Evolutionary conservation across 64 coral and sea anemone genomes (phyloP).

Genomic region (Astreopora myriophthalma): DNA sequence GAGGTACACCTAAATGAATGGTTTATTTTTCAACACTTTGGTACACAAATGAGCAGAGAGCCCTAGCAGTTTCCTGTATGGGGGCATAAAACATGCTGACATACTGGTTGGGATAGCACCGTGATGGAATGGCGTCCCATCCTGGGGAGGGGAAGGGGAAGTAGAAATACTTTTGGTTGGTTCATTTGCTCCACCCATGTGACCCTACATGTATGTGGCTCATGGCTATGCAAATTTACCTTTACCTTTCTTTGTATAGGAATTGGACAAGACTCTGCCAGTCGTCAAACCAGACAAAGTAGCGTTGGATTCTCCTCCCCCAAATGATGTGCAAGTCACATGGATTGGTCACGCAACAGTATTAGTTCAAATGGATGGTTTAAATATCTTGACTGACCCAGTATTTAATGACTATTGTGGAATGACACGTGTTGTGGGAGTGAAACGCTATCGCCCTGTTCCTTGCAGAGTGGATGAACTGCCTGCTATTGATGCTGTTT

Average conservation of each 20-base stretch:
- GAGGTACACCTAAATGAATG: neutral
- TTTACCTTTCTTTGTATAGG: slow-evolving; percentile 26
- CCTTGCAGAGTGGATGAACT: slow-evolving; percentile 58
- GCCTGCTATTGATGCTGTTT: slow-evolving; percentile 65
- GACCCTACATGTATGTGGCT: too few species aligned
- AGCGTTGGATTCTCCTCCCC: slow-evolving; percentile 30
- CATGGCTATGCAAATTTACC: too few species aligned
- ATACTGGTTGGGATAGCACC: too few species aligned
- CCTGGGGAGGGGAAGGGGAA: too few species aligned
- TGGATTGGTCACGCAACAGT: slow-evolving; percentile 94
- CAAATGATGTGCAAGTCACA: slow-evolving; percentile 69
- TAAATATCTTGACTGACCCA: slow-evolving; percentile 87
- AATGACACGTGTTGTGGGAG: neutral
- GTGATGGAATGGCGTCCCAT: too few species aligned
- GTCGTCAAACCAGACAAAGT: slow-evolving; percentile 48
- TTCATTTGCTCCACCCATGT: too few species aligned
- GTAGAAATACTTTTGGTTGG: too few species aligned
- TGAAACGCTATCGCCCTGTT: slow-evolving; percentile 55
- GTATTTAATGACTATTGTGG: slow-evolving; percentile 88
- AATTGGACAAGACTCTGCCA: slow-evolving; percentile 70
- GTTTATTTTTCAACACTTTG: too few species aligned
- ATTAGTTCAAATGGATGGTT: slow-evolving; percentile 86
- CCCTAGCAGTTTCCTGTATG: too few species aligned
- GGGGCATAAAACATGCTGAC: too few species aligned
- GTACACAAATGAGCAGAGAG: too few species aligned